Evolutionary conservation across 35 echinoderm and acorn worm genomes (phyloP).

Genomic region (Acanthaster planci): DNA sequence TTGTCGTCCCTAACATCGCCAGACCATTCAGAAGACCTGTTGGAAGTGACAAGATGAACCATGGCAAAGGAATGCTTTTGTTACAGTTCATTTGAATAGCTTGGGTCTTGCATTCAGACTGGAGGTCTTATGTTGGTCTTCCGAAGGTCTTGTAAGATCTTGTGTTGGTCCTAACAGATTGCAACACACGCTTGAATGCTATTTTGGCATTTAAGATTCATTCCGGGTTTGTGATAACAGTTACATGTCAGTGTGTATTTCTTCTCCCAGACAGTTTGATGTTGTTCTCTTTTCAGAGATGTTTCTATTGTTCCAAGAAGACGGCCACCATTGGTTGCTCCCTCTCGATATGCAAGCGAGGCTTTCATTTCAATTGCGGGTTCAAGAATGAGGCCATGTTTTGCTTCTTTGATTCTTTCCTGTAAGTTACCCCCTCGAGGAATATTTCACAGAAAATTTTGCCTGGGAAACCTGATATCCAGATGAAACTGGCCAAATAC

Average conservation of each 20-base stretch:
- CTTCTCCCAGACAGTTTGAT: neutral
- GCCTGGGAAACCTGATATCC: neutral
- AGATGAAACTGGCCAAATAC: neutral
- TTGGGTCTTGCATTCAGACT: too few relatives aligned
- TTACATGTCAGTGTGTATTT: neutral
- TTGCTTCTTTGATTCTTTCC: conserved; percentile 70
- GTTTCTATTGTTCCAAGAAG: conserved; percentile 59
- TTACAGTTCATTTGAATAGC: too few relatives aligned
- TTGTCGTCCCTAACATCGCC: too few relatives aligned
- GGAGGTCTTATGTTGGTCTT: too few relatives aligned
- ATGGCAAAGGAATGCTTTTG: too few relatives aligned
- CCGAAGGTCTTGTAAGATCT: too few relatives aligned
- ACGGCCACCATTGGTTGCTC: conserved; percentile 70
- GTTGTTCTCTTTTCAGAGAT: conserved; percentile 37
- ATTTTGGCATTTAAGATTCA: neutral
- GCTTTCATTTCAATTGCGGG: conserved; percentile 70
- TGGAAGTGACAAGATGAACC: too few relatives aligned
- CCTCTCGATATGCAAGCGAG: conserved; percentile 35
- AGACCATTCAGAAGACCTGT: too few relatives aligned
- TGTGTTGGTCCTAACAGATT: too few relatives aligned
- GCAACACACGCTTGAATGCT: too few relatives aligned
- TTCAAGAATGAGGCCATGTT: conserved; percentile 53
- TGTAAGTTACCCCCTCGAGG: conserved; percentile 44
- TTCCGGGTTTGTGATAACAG: neutral
- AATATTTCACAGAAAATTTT: neutral